A percentile compares a stretch with the other conserved stretches of the same genome.
Conservation (phyloP, 1,140 invertebrate species). For the Pachyrhynchus sulphureomaculatus region DNA sequence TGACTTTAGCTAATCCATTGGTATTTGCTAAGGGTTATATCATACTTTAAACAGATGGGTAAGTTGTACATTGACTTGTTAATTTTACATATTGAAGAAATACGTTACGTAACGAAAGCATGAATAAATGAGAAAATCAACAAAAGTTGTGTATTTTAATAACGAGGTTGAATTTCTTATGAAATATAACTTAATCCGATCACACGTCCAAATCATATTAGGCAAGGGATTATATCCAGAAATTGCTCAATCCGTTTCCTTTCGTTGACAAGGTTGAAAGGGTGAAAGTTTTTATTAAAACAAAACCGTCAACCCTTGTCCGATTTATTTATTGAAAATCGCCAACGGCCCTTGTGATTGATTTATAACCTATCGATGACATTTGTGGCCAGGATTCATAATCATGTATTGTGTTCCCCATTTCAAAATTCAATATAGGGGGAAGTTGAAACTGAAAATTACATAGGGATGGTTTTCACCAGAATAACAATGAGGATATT, state of each 20-base stretch:
- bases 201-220: constrained; percentile 9
- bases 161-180: too few relatives aligned
- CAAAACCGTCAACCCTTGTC: constrained; percentile 22
- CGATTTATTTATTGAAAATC: constrained; percentile 2
- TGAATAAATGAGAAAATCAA: too few relatives aligned
- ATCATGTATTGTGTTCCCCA: constrained; percentile 29
- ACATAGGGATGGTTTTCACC: constrained; percentile 20
- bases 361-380: constrained; percentile 30
- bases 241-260: constrained; percentile 4
- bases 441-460: constrained; percentile 29
- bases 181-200: background rate
- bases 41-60: too few relatives aligned
- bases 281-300: constrained; percentile 15
- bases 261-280: constrained; percentile 7
- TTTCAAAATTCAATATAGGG: constrained; percentile 30
- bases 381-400: constrained; percentile 28
- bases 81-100: too few relatives aligned
- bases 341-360: constrained; percentile 20
- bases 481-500: constrained; percentile 30
- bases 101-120: too few relatives aligned
- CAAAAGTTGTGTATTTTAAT: too few relatives aligned
- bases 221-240: constrained; percentile 1
- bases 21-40: too few relatives aligned
- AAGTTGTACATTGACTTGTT: too few relatives aligned
- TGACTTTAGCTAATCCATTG: too few relatives aligned